These are phyloP conservation scores for Cromileptes altivelis DNA, from an alignment of 2,113 vertebrate genomes.

Conservation along the genomic window DNA sequence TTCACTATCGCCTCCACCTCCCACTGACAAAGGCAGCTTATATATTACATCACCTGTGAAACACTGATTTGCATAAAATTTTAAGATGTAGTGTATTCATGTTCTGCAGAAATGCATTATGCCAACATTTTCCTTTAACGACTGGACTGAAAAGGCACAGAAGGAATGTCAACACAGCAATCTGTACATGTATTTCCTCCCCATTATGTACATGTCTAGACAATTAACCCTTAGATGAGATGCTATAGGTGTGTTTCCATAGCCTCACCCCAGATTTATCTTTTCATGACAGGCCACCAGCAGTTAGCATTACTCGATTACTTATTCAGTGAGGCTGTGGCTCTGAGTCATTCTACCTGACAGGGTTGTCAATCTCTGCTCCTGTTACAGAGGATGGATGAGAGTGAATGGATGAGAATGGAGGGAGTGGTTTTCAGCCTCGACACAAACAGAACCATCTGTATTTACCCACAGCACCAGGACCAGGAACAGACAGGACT, in stretches of 20 bases:
- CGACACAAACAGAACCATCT: slow-evolving; percentile 46
- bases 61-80: no score
- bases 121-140: no score
- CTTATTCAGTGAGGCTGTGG: slow-evolving; percentile 46
- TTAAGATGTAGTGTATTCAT: no score
- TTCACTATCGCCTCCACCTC: no score
- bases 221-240: background rate
- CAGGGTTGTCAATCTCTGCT: slow-evolving; percentile 49
- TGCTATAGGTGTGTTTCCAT: background rate
- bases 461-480: slow-evolving; percentile 36
- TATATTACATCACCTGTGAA: no score
- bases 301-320: slow-evolving; percentile 51
- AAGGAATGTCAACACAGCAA: background rate
- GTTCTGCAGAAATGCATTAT: no score
- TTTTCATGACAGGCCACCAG: slow-evolving; percentile 49
- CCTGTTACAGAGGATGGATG: slow-evolving; percentile 31
- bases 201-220: background rate
- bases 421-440: slow-evolving; percentile 35
- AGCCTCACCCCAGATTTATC: slow-evolving; percentile 27
- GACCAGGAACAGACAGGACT: background rate
- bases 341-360: slow-evolving; percentile 59
- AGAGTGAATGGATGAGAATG: slow-evolving; percentile 35
- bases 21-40: no score
- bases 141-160: background rate
- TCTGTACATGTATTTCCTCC: background rate